Evolutionary conservation across 2,888 invertebrate species (phyloP), one percentile per base, ranked within the genome.

Genomic region (Clanis bilineata): DNA sequence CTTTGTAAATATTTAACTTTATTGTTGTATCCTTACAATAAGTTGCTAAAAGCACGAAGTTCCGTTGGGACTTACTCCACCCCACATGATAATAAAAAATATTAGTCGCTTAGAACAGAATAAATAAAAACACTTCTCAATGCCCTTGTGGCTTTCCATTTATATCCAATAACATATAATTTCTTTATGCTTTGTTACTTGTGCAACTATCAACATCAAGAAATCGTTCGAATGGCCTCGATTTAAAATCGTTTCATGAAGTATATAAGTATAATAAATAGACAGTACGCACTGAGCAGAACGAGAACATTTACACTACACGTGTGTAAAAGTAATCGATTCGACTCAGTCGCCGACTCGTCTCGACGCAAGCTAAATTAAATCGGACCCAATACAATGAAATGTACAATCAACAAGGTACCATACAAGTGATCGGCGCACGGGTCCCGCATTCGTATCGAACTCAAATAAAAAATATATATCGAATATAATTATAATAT

Each of bases 81-180:
- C 82, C 80, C 83, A 77, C 77, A 74, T 82, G 80, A 83, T 87
- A 73, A 88, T 86, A 90, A 88, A 41, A n/a, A 88, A 86, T 89
- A 90, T 89, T 86, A 85, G 87, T 90, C 84, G 83, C 86, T 88
- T 86, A 87, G 76, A 89, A 88, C 88, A 84, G 90, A 90, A 91
- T 90, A 90, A 91, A 91, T 89, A 90, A 87, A 74, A 85, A 84
- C 83, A 80, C 85, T 83, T 89, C 85, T 82, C 82, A 86, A 82
- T 83, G 89, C 90, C 90, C 80, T 78, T 79, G 68, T 77, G 88
- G 89, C 88, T 76, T 81, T 80, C 74, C 81, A 79, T 72, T 77
- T 28, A 28, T 51, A 79, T 76, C 77, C 79, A 82, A 86, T 82
- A 79, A 77, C 69, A 77, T 67, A 77, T 73, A 81, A 90, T 88